These are phyloP conservation scores for Scaptodrosophila latifasciaeformis DNA, from an alignment of 2,888 invertebrate genomes.

Conservation along the genomic window DNA sequence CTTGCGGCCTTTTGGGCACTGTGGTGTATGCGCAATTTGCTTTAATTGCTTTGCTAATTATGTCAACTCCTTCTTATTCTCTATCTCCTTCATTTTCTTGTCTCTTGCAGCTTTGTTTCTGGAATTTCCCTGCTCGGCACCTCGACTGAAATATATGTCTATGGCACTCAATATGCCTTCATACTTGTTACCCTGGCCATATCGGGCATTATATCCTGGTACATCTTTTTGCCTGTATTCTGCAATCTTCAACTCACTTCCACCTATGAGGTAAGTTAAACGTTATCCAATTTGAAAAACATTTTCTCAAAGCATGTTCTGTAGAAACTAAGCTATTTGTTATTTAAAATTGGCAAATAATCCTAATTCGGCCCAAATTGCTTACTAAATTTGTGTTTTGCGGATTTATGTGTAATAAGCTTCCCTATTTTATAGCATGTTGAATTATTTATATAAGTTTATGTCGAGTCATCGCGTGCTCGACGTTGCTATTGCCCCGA, in stretches of 20 bases:
- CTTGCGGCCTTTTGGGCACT: not conserved
- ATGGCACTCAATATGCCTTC: conserved; percentile 84
- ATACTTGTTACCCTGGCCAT: conserved; percentile 73
- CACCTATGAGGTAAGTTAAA: conserved; percentile 81
- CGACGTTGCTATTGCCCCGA: not conserved
- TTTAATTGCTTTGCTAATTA: conserved; percentile 1
- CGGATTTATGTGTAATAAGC: too few relatives aligned
- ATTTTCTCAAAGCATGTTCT: conserved; percentile 20
- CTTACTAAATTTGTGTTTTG: too few relatives aligned
- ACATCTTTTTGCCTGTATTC: conserved; percentile 82
- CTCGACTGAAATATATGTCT: conserved; percentile 86
- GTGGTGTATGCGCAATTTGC: not conserved
- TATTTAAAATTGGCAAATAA: too few relatives aligned
- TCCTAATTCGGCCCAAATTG: too few relatives aligned
- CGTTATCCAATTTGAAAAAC: conserved; percentile 28
- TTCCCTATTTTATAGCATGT: too few relatives aligned
- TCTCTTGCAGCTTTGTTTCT: conserved; percentile 79
- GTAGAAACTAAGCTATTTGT: too few relatives aligned
- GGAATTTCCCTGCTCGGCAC: conserved; percentile 85
- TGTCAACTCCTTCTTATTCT: not conserved
- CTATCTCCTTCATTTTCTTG: not conserved
- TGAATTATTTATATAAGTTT: too few relatives aligned
- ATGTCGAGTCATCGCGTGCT: not conserved
- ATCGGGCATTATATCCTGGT: conserved; percentile 78
- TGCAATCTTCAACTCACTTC: conserved; percentile 83